Percentiles rank a stretch among this genome's conserved stretches.
These are phyloP conservation scores for Acleris emargana DNA, from an alignment of 2,888 invertebrate species.

Conservation along the genomic window DNA sequence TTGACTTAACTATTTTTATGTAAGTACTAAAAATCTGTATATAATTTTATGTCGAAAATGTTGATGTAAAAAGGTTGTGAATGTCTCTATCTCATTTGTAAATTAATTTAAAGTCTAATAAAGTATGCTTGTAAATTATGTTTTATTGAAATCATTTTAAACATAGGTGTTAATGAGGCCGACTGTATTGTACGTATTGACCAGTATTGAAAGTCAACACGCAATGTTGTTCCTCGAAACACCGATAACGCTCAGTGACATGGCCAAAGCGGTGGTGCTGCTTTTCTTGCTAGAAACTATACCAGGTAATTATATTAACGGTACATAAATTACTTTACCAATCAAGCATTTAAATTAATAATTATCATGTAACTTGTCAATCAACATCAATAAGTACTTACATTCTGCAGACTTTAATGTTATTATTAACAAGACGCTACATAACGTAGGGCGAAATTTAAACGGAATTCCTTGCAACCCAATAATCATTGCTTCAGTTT, in stretches of 20 bases:
- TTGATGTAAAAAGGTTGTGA: conserved; percentile 50
- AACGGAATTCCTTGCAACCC: conserved; percentile 9
- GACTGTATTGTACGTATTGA: conserved; percentile 5
- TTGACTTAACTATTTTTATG: not conserved
- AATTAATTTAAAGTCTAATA: conserved; percentile 28
- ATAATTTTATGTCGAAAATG: conserved; percentile 5
- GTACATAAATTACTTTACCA: not conserved
- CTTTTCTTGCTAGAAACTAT: conserved; percentile 53
- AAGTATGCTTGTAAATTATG: conserved; percentile 8
- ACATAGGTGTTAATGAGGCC: not conserved
- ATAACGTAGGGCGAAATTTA: not conserved
- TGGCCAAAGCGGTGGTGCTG: conserved; percentile 50
- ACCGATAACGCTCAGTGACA: conserved; percentile 35
- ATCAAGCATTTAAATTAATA: not conserved
- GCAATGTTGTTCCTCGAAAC: conserved; percentile 15
- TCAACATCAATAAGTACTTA: not conserved
- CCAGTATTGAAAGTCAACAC: conserved; percentile 30
- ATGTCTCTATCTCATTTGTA: conserved; percentile 40
- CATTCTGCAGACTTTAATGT: conserved; percentile 24
- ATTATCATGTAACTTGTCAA: not conserved
- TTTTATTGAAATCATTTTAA: not conserved
- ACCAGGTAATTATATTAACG: conserved; percentile 46
- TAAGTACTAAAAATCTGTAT: not conserved
- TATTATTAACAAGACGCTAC: conserved; percentile 22
- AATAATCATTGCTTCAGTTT: not conserved